Evolutionary conservation across 1,140 invertebrate genomes (phyloP), one percentile per base, ranked within the genome.

Genomic region (Neodiprion lecontei): DNA sequence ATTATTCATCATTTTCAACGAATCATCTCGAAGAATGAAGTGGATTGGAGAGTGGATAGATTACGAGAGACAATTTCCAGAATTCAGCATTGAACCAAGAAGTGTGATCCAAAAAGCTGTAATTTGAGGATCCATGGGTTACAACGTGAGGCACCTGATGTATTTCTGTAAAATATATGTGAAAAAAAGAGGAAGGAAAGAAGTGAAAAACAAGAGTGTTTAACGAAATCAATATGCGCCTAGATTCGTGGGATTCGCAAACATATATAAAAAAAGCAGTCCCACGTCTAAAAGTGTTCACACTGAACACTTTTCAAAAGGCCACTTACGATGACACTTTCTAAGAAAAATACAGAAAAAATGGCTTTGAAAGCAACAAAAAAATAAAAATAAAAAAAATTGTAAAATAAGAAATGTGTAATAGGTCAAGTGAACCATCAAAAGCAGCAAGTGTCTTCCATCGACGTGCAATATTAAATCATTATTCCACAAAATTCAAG

Each of bases 181-280:
- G n/a, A 40, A 73, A 67, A 40, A 74, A 70, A 76, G 17, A 48
- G 68, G 17, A 68, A 14, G 28, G 70, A 75, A 40, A 67, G 23
- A 28, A 3, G 40, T 14, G 11, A 17, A 65, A 21, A 49, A 28
- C 48, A 67, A 67, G 61, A 48, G 71, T 50, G 50, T 67, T 49
- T 48, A 40, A 70, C 72, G 61, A 72, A 72, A 78, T 66, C 69
- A 17, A 71, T 49, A 48, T n/a, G 48, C n/a, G 23, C 48, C 48
- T 23, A 23, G 14, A 71, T 71, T 40, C 70, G 23, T 48, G 49
- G 76, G 77, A 76, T 78, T 69, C 73, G 78, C 74, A 79, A 80
- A 74, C 70, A 77, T 79, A 77, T 80, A 77, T 79, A 71, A 74
- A 76, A 77, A 78, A 78, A 70, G 67, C 77, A 67, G 80, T 79